A percentile compares a stretch with the other conserved stretches of the same genome.
Evolutionary conservation across 1,140 invertebrate genomes (phyloP).

Genomic region (Hycleus phaleratus): DNA sequence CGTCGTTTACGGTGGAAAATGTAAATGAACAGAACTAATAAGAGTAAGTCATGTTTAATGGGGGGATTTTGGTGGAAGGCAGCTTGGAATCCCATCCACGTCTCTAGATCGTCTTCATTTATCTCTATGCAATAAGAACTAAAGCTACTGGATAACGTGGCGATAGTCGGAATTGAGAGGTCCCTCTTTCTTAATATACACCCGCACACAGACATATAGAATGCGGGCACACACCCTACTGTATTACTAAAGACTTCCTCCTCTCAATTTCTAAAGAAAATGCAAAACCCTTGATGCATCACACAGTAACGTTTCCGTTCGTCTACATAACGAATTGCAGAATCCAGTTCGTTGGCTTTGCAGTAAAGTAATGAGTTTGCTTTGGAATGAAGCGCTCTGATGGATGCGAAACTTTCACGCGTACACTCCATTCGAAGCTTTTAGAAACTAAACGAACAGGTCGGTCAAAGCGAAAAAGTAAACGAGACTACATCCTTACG

Average conservation of each 20-base stretch:
- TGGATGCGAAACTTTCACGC: too few species aligned
- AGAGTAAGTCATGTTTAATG: slow-evolving; percentile 10
- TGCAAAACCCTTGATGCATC: slow-evolving; percentile 9
- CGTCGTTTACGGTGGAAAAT: neutral
- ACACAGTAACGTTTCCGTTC: neutral
- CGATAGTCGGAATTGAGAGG: slow-evolving; percentile 5
- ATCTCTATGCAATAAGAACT: slow-evolving; percentile 6
- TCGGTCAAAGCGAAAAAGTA: too few species aligned
- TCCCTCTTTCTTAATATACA: neutral
- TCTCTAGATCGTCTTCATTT: slow-evolving; percentile 3
- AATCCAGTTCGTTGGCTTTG: slow-evolving; percentile 2
- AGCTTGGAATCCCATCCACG: slow-evolving; percentile 4
- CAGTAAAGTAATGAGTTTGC: slow-evolving; percentile 12
- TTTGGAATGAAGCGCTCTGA: neutral
- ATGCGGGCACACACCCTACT: too few species aligned
- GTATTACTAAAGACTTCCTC: too few species aligned
- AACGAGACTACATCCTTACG: too few species aligned
- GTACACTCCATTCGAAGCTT: too few species aligned
- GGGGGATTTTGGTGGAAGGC: slow-evolving; percentile 5
- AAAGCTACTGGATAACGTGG: slow-evolving; percentile 8
- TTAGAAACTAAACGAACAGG: too few species aligned
- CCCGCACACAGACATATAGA: too few species aligned
- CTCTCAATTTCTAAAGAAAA: slow-evolving; percentile 1
- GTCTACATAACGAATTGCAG: slow-evolving; percentile 9
- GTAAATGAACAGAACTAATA: slow-evolving; percentile 10